phyloP scores from a whole-genome alignment of 1,140 invertebrate genomes.

The Phenacoccus solenopsis region DNA sequence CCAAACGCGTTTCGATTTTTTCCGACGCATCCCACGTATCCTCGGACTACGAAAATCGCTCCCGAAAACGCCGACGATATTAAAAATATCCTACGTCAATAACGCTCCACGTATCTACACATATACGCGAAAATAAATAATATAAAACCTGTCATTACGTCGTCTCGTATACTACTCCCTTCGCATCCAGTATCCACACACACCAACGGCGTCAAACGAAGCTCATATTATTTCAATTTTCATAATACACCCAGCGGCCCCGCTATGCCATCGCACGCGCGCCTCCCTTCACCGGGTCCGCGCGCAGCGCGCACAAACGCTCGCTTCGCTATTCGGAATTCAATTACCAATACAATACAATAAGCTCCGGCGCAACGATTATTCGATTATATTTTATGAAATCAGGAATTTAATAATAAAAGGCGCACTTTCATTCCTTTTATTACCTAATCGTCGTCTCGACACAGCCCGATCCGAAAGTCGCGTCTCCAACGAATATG shows the following conservation, averaged over 20 bases:
- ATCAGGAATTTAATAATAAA: constrained; percentile 3
- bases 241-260: background rate
- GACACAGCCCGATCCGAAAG: background rate
- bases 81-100: constrained; percentile 3
- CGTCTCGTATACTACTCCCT: background rate
- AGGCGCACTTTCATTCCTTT: constrained; percentile 1
- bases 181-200: no score
- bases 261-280: background rate
- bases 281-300: background rate
- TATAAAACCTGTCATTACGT: background rate
- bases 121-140: background rate
- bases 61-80: background rate
- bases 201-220: background rate
- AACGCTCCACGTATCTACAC: no score
- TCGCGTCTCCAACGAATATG: no score
- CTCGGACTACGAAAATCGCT: background rate
- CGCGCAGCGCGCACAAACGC: background rate
- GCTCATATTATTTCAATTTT: background rate
- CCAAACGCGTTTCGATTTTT: background rate
- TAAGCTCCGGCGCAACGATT: background rate
- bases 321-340: background rate
- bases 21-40: background rate
- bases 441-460: background rate
- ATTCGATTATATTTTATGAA: constrained; percentile 3
- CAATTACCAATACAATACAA: constrained; percentile 3